Percentiles rank a stretch among this genome's conserved stretches.
Evolutionary conservation across 2,888 invertebrate genomes (phyloP).

Genomic region (Chrysomela aeneicollis): DNA sequence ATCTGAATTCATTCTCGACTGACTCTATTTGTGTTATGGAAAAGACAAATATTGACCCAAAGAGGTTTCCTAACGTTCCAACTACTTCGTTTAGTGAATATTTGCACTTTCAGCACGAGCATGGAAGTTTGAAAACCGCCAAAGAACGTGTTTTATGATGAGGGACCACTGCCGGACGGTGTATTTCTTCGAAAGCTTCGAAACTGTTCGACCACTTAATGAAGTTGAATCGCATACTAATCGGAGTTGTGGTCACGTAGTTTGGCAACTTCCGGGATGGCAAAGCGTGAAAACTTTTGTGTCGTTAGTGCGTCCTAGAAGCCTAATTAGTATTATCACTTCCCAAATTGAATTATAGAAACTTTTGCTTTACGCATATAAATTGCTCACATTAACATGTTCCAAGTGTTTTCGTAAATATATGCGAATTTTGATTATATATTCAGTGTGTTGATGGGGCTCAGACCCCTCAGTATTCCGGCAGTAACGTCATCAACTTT

Average conservation of each 20-base stretch:
- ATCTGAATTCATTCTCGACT: too few relatives aligned
- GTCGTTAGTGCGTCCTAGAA: slow-evolving; percentile 20
- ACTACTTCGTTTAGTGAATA: not conserved
- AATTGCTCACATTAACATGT: not conserved
- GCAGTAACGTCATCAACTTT: too few relatives aligned
- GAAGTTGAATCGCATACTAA: slow-evolving; percentile 20
- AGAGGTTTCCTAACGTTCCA: not conserved
- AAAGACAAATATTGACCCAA: too few relatives aligned
- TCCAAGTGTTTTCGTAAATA: not conserved
- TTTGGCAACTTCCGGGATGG: slow-evolving; percentile 24
- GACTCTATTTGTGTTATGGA: too few relatives aligned
- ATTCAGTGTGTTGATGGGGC: too few relatives aligned
- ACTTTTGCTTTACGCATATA: slow-evolving; percentile 9
- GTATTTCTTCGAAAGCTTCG: not conserved
- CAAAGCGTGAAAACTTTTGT: slow-evolving; percentile 22
- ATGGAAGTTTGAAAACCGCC: not conserved
- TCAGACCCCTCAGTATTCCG: too few relatives aligned
- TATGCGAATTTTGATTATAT: not conserved
- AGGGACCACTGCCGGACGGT: not conserved
- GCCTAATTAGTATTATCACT: slow-evolving; percentile 25
- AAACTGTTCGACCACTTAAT: slow-evolving; percentile 14
- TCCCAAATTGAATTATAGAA: slow-evolving; percentile 24
- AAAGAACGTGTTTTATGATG: not conserved
- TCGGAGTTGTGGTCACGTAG: slow-evolving; percentile 30
- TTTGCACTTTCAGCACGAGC: too few relatives aligned